Evolutionary conservation across 53 echinoderm and acorn worm species (phyloP), one percentile per base, ranked within the genome.

Genomic region (Paelopatides confundens): DNA sequence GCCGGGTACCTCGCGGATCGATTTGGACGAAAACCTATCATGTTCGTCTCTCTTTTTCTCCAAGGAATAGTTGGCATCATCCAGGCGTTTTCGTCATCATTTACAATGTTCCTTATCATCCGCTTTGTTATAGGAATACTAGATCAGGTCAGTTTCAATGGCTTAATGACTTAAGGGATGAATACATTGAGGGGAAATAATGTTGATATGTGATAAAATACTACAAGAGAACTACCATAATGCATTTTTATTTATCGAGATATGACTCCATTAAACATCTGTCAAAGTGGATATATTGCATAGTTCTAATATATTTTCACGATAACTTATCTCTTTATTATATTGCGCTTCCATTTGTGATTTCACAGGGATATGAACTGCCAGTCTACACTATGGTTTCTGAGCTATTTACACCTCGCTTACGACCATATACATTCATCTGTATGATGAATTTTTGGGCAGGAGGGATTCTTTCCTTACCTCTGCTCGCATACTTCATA

Each of bases 381-480:
- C 93, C 94, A 0, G 93, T 91, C 10, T 96, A 93, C 85, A 91
- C 93, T 51, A 96, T 96, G 94, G 93, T 93, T 11, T 93, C 96
- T 24, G 94, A 95, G 82, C 91, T 93, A 91, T 93, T 96, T 62
- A 81, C 94, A 7, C 94, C 96, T 14, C 85, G 86, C 26, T 67
- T 49, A 28, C 88, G 94, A 65, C 69, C 94, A 18, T 86, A 86
- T 58, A 82, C 94, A n/a, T 89, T 89, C 68, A 91, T 94, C 35
- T 51, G 85, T 35, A 62, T 94, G 69, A 74, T 91, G 11, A 64
- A 89, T 2, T 96, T 94, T 86, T 94, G 94, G 96, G 93, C 94
- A 5, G 85, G 79, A 34, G 94, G 93, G 0, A 91, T 96, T 71
- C 93, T 94, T 89, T 76, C 90, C 3, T 77, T 95, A 35, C 85